Conservation (phyloP, 2,888 invertebrate genomes). For the Acheta domesticus region DNA sequence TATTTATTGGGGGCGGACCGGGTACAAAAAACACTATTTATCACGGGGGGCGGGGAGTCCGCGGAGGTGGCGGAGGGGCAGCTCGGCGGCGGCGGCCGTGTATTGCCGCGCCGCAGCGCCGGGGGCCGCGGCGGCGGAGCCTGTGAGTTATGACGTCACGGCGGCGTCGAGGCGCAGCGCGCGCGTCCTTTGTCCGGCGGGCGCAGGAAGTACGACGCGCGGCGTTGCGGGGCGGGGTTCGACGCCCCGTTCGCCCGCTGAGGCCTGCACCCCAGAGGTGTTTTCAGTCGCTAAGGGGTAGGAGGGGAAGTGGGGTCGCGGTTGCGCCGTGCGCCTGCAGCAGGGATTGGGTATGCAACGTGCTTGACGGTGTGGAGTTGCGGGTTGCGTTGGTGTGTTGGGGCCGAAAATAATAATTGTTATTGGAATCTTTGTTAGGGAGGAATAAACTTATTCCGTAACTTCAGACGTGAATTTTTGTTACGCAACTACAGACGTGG, state of each 20-base stretch:
- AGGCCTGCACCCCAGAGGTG: no score
- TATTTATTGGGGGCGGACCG: conserved; percentile 6
- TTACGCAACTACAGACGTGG: no score
- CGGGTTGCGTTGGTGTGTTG: no score
- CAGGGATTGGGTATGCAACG: no score
- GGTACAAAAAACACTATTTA: conserved; percentile 18
- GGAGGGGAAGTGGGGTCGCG: no score
- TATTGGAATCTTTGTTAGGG: no score
- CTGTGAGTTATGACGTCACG: conserved; percentile 6
- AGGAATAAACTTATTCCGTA: no score
- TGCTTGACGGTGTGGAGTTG: no score
- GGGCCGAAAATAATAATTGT: no score
- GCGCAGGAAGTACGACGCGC: not conserved
- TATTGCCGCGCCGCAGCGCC: not conserved
- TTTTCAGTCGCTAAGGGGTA: no score
- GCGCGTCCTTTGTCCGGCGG: not conserved
- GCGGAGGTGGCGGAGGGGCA: not conserved
- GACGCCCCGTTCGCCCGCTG: not conserved
- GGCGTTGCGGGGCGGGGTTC: not conserved
- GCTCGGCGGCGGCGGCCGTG: not conserved
- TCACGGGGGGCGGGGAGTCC: not conserved
- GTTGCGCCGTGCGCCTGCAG: no score
- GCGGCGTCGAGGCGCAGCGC: not conserved
- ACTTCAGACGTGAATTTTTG: no score
- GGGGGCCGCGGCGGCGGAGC: not conserved